These are phyloP conservation scores for Pluvialis apricaria DNA, from an alignment of 2,113 vertebrate species.

Conservation along the genomic window DNA sequence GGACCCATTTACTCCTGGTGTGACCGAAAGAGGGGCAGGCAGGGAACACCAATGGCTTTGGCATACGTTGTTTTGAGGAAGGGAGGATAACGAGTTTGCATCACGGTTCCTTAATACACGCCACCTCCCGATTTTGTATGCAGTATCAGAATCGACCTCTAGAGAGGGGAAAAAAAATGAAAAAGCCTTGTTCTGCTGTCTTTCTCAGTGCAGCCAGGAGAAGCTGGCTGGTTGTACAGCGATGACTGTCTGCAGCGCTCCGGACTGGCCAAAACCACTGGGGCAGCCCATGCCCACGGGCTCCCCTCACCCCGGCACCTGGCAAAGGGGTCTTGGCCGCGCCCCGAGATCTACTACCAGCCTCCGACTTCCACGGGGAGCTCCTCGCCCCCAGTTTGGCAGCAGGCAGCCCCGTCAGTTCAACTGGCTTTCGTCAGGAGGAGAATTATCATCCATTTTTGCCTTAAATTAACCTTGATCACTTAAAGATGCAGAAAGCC, in stretches of 20 bases:
- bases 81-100: background rate
- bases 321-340: background rate
- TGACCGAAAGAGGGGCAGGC: background rate
- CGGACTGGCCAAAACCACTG: fast-evolving
- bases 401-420: fast-evolving
- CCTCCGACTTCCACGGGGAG: fast-evolving
- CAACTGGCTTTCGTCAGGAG: background rate
- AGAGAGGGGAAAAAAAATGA: background rate
- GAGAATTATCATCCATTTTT: background rate
- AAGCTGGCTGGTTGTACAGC: background rate
- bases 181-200: background rate
- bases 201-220: background rate
- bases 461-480: background rate
- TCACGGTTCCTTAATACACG: fast-evolving
- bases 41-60: fast-evolving
- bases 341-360: background rate
- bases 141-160: background rate
- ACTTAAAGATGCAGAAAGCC: background rate
- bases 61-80: background rate
- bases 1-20: background rate
- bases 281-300: fast-evolving
- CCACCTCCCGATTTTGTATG: background rate
- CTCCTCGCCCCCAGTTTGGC: fast-evolving
- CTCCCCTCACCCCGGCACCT: background rate
- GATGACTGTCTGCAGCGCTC: background rate